These are phyloP conservation scores for Brachyhypopomus gauderio DNA, from an alignment of 2,113 vertebrate genomes.

Conservation along the genomic window DNA sequence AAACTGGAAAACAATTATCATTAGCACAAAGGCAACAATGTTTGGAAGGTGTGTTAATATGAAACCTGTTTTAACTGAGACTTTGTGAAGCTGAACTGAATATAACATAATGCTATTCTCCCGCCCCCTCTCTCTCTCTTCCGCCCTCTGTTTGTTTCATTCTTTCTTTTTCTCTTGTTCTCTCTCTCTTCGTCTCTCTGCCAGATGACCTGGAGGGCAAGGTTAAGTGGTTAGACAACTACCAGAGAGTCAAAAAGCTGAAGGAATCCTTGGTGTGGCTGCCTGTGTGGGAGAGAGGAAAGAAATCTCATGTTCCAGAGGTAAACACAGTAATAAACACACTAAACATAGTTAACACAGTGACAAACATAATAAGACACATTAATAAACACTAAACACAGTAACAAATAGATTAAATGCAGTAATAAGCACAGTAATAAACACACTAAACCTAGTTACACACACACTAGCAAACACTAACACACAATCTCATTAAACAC, in stretches of 20 bases:
- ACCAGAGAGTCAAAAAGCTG: conserved; percentile 87
- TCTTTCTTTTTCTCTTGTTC: neutral
- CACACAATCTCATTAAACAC: no score
- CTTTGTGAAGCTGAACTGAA: conserved; percentile 20
- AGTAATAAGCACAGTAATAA: no score
- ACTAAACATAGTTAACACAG: neutral
- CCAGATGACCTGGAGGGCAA: conserved; percentile 90
- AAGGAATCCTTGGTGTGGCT: conserved; percentile 88
- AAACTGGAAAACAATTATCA: conserved; percentile 6
- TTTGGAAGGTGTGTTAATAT: conserved; percentile 35
- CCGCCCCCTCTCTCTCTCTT: neutral
- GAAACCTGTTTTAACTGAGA: neutral
- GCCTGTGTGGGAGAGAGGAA: conserved; percentile 89
- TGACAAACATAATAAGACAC: no score
- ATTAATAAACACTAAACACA: no score
- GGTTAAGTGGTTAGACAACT: conserved; percentile 92
- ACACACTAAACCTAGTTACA: no score
- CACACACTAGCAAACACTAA: no score
- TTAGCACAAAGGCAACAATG: conserved; percentile 13
- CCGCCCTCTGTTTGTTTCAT: conserved; percentile 9
- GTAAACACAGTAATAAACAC: conserved; percentile 59
- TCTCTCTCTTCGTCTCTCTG: conserved; percentile 52
- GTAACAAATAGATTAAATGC: no score
- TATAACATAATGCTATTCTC: neutral
- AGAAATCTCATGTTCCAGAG: conserved; percentile 87